A percentile compares a stretch with the other conserved stretches of the same genome.
Evolutionary conservation across 2,113 vertebrate species (phyloP).

Genomic region (Polypterus bichir): DNA sequence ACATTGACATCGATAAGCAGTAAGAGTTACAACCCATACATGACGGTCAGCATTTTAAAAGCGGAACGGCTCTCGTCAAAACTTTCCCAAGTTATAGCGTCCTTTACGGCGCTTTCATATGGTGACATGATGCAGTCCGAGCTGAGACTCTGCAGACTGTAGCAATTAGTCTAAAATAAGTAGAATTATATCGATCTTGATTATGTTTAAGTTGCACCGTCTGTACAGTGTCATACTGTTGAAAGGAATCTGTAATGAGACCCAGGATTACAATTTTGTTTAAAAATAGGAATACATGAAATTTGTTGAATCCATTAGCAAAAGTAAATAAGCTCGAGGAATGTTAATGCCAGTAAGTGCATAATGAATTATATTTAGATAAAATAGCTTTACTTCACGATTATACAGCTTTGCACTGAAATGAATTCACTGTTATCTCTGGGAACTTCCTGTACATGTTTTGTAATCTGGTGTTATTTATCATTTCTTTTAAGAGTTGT

Average conservation of each 20-base stretch:
- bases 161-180: neutral
- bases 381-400: neutral
- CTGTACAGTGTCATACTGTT: neutral
- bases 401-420: neutral
- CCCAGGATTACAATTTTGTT: neutral
- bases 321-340: constrained; percentile 6
- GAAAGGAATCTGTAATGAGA: constrained; percentile 1
- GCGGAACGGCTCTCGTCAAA: too few species aligned
- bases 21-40: too few species aligned
- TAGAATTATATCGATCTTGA: too few species aligned
- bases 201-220: too few species aligned
- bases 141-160: neutral
- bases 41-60: too few species aligned
- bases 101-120: too few species aligned
- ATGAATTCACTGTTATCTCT: constrained; percentile 1
- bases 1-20: too few species aligned
- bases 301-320: constrained; percentile 1
- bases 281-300: constrained; percentile 3
- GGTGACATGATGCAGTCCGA: neutral
- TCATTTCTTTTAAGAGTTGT: constrained; percentile 2
- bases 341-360: constrained; percentile 4
- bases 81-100: too few species aligned
- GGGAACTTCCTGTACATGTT: constrained; percentile 2
- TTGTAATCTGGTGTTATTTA: neutral
- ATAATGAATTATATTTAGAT: constrained; percentile 10